Evolutionary conservation across 2,113 vertebrate genomes (phyloP), one percentile per base, ranked within the genome.

Genomic region (Gymnocephalus cernua): DNA sequence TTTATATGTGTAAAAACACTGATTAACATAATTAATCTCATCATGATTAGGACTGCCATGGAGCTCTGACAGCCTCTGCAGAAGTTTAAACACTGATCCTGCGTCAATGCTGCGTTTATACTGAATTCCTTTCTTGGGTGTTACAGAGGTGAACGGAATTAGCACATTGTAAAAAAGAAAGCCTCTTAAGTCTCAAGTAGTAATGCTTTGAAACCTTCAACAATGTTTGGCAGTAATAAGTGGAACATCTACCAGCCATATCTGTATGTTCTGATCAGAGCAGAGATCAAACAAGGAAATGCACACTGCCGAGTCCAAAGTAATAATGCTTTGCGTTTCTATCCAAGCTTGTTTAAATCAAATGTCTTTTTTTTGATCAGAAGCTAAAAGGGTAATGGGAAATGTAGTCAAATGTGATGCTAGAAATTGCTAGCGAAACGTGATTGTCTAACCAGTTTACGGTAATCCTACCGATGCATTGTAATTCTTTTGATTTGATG

Each of bases 1-100:
- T 88, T 92, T 89, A 90, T 91, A 93, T 70, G 84, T 82, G 79
- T 88, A 81, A 85, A 74, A 81, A 83, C 72, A 88, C 86, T 50
- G 84, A 83, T 80, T 87, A 90, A 88, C 73, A 85, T 78, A 78
- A 81, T 74, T 74, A 73, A 64, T 68, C 35, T 83, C n/a, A 56
- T 25, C 65, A 45, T 16, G 48, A 56, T 57, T 13, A 18, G 23
- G 54, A 59, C 47, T 47, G 74, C 32, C 19, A 23, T 4, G 9
- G 62, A 66, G 57, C 38, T 70, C 51, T 51, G 57, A 47, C 8
- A 32, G 53, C 59, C 18, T 16, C 65, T n/a, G 65, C 13, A 53
- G 27, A 50, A 6, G 48, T 27, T 82, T 12, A 41, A 58, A 51
- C 29, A 48, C 50, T 56, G 62, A 74, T 69, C 56, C 47, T 35